Base-by-base conservation (phyloP, 2,888 invertebrate species). In the Trachelus stipa region DNA sequence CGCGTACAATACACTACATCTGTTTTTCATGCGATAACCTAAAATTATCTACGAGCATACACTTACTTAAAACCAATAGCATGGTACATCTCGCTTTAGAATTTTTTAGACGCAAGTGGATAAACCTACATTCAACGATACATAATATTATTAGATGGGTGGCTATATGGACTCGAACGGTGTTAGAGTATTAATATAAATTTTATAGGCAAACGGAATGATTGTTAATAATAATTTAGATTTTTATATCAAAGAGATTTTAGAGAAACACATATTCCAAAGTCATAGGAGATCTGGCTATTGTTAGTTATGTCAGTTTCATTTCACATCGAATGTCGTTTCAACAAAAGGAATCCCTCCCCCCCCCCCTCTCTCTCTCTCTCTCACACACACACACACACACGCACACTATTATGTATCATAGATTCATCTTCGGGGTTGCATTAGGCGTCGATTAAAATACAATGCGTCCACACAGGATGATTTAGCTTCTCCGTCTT, bases 201-300 rank as follows among this genome's bases (percentile, higher is more conserved):
- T 83, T 80, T 82, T 83, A 83, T 81, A 82, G 82, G 83, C 81
- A 79, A 83, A 84, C 84, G 86, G 86, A 86, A 86, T 86, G 86
- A 86, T 86, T 82, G 82, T 86, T 85, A 85, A 79, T 83, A 31
- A 71, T 71, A 83, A 82, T 80, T 77, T 79, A 77, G 77, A 76
- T 77, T 79, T 73, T 78, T 75, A 77, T 83, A 84, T 78, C 79
- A 85, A 81, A 81, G 81, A 83, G 82, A 83, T 79, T 81, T 83
- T 80, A 76, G 34, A 77, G 30, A 81, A 81, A 81, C 77, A 80
- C 78, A 79, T 78, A 80, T 35, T 76, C 74, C 69, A 75, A 81
- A 78, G 73, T 69, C 34, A 76, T 78, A 78, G 78, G 77, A 73
- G 76, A 69, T 75, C 34, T 73, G 77, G 80, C 79, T 77, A 76